Evolutionary conservation across 2,797 vertebrate genomes (phyloP), one percentile per base, ranked within the genome.

Genomic region (Mormyrops boulengeri): DNA sequence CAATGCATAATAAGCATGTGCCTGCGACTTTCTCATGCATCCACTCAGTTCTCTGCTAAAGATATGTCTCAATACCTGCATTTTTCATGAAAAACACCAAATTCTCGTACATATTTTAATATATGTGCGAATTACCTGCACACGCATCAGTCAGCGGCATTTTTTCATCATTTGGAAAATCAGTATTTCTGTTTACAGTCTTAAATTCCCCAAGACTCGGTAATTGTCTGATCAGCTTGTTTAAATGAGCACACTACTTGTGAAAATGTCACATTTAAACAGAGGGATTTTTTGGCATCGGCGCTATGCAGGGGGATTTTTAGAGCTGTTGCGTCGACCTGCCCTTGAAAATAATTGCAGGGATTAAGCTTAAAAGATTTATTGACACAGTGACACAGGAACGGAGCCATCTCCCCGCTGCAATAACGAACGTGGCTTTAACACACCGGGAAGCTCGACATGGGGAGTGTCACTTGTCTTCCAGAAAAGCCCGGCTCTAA

Each of bases 331-430:
- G 82, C 22, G n/a, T 50, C 44, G 26, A 50, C 82, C 47, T 47
- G 82, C 49, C 55, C 84, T 86, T 89, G 88, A 66, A 89, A 82
- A 85, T 89, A 85, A 89, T 86, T 89, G 26, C 57, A n/a, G 57
- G 26, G 82, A 86, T 86, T 86, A 69, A 66, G 26, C 62, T 62
- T 66, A 9, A 52, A 85, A 50, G 84, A 89, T 89, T 89, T 86
- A 69, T 89, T 11, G 55, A 66, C 44, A 85, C 26, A 14, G 38
- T 85, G 84, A 86, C 89, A 89, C 26, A 86, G 44, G 53, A 86
- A n/a, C 52, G 22, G n/a, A 85, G 80, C 17, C 82, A 38, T 85
- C 55, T 62, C 41, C 47, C 55, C 41, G n/a, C 73, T 85, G 34
- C 50, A 62, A 34, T 60, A 7, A 34, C 11, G 77, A 85, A 62